Evolutionary conservation across 1,140 invertebrate species (phyloP).

Genomic region (Pantala flavescens): DNA sequence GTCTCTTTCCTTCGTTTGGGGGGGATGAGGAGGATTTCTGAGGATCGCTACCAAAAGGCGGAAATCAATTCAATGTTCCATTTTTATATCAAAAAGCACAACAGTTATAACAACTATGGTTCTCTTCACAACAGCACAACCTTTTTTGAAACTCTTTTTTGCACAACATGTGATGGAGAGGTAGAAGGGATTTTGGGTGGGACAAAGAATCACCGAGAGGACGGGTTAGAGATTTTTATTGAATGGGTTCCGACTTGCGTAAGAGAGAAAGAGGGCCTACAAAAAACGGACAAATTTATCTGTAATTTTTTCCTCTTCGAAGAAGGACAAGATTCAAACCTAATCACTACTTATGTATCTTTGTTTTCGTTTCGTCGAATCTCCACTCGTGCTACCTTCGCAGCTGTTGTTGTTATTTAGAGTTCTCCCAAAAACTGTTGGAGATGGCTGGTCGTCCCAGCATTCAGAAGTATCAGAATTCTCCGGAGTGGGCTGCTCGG

Average conservation of each 20-base stretch:
- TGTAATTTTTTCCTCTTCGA: background rate
- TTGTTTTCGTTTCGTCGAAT: background rate
- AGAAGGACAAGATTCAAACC: background rate
- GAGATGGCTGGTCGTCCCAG: background rate
- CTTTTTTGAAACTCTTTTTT: background rate
- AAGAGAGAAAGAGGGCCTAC: background rate
- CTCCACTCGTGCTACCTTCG: background rate
- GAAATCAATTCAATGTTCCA: background rate
- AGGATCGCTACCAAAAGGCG: background rate
- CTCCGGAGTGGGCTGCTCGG: background rate
- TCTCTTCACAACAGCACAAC: constrained; percentile 8
- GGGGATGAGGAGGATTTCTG: too few species aligned
- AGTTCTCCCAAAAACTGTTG: background rate
- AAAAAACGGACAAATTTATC: background rate
- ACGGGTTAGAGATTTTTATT: background rate
- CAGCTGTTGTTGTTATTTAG: background rate
- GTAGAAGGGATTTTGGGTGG: background rate
- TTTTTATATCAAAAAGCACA: constrained; percentile 8
- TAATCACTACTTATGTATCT: background rate
- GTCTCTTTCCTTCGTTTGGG: too few species aligned
- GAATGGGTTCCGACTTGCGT: background rate
- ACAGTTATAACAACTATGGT: constrained; percentile 3
- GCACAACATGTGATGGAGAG: background rate
- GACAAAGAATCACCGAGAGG: background rate
- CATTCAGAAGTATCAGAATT: background rate